Base-by-base conservation (phyloP, 2,797 vertebrate genomes). In the Oreochromis grahami region DNA sequence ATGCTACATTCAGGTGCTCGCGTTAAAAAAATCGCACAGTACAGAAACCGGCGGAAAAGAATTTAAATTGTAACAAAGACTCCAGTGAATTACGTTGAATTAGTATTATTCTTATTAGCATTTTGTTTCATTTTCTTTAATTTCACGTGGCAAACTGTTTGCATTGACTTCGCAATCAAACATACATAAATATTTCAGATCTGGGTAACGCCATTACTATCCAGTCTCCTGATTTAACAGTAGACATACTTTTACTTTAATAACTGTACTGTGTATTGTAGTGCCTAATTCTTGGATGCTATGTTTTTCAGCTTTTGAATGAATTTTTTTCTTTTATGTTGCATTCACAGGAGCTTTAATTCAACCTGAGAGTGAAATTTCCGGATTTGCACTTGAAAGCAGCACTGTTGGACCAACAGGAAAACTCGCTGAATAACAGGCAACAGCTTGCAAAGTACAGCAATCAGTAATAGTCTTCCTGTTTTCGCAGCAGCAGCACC, bases 1-100 rank as follows among this genome's bases (percentile, higher is more conserved):
- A 5, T 79, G 91, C 3, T 24, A 3, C 87, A 26, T 94, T 94
- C 68, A 94, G 0, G 68, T 1, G 3, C 65, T 9, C 19, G 10
- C 36, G 8, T 14, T 65, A 77, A 77, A 77, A 77, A 51, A 51
- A 29, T 55, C 3, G 50, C 34, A n/a, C 50, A 24, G 5, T 55
- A 70, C 0, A 70, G 2, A 1, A 45, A 70, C 5, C 38, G 26
- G 21, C n/a, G 63, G n/a, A 6, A 65, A 24, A 14, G 0, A 3
- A 21, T 41, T 9, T 68, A 4, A 68, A 68, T 43, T 68, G 14
- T 45, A 70, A 45, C 38, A 45, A 11, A 70, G 24, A 45, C 41
- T 10, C 14, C 2, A 0, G 5, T 17, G 21, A 45, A 68, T 10
- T 68, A 1, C 36, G 10, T 63, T 63, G 19, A 60, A 4, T 5